Percentiles rank a stretch among this genome's conserved stretches.
phyloP scores from a whole-genome alignment of 2,888 invertebrate genomes.

The Tridacna gigas region DNA sequence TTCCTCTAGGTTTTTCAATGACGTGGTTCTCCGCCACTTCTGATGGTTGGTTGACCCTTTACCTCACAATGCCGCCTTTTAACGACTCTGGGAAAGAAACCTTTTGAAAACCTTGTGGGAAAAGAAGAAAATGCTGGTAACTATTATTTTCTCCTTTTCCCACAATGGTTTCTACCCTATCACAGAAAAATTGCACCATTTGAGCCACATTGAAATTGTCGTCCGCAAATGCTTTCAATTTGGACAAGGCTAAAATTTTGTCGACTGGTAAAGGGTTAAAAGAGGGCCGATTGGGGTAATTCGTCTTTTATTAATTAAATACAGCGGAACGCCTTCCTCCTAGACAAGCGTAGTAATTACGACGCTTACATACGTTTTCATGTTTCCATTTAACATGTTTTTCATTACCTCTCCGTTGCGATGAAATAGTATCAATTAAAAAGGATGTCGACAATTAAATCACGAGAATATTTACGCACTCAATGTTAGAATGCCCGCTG shows the following conservation, averaged over 20 bases:
- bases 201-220: too few relatives aligned
- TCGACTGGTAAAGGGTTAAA: too few relatives aligned
- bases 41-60: constrained; percentile 11
- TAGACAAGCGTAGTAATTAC: constrained; percentile 48
- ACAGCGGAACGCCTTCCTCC: constrained; percentile 62
- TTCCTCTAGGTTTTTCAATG: too few relatives aligned
- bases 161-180: too few relatives aligned
- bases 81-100: too few relatives aligned
- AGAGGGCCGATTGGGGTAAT: constrained; percentile 65
- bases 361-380: constrained; percentile 35
- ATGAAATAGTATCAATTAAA: constrained; percentile 56
- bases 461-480: neutral
- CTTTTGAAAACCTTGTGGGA: too few relatives aligned
- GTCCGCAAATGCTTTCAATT: too few relatives aligned
- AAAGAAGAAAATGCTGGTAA: too few relatives aligned
- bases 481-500: neutral
- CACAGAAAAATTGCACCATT: too few relatives aligned
- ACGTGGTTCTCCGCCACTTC: neutral
- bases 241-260: too few relatives aligned
- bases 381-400: constrained; percentile 42
- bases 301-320: constrained; percentile 67
- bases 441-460: constrained; percentile 45
- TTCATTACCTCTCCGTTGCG: constrained; percentile 45
- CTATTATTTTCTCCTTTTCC: too few relatives aligned
- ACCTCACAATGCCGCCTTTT: too few relatives aligned